Base-by-base conservation (phyloP, 2,113 vertebrate genomes). In the Athene noctua region DNA sequence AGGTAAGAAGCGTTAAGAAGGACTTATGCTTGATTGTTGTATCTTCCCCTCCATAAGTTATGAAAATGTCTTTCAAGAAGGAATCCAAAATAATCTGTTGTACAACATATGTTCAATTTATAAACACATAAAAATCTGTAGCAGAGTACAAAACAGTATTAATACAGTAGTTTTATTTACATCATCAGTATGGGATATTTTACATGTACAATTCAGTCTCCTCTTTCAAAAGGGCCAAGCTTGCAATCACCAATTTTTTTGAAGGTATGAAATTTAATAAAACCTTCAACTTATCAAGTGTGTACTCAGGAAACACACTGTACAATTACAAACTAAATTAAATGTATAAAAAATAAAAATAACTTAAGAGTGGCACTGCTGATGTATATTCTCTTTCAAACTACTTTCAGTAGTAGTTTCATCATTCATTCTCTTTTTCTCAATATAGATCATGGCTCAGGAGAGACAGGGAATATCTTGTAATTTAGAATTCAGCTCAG, bases 91-190 rank as follows among this genome's bases (percentile, higher is more conserved):
- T 51, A 94, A 81, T 79, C 22, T 34, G 75, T 49, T 88, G 65
- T 95, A 97, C 91, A 94, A 89, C 9, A 32, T 40, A 42, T 2
- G 17, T 68, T 92, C 51, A 82, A 36, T 42, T 90, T 88, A 62
- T 0, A 65, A 91, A 89, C 59, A 81, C 15, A 42, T 6, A n/a
- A 91, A 93, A 46, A 42, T 52, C 58, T 72, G 63, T 84, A n/a
- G 20, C 49, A 74, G 23, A 94, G 30, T 81, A 94, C 34, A 79
- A 82, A 75, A 40, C 34, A 92, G 51, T 40, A 63, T 59, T 92
- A 95, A 96, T 44, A 86, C 92, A 97, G 25, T 26, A 94, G 12
- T 97, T 97, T 97, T 97, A 96, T 97, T 96, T 97, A 98, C 91
- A 97, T 62, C 42, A 95, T 65, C 65, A 91, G 44, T 30, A 40